phyloP scores from a whole-genome alignment of 2,113 vertebrate species.

The Poecilia latipinna region DNA sequence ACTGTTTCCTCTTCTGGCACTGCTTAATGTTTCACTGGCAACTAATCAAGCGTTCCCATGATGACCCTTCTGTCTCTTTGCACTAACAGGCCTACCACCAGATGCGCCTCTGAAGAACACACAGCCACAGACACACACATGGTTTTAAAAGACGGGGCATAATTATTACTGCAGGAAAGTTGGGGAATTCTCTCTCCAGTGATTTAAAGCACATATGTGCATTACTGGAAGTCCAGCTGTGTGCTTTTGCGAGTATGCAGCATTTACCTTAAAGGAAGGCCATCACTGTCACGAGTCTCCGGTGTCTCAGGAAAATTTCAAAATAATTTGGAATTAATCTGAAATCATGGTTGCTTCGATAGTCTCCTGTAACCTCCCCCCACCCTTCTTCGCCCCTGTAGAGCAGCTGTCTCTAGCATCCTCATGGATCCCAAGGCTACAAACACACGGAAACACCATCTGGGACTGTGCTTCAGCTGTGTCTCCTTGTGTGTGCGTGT shows the following conservation, averaged over 20 bases:
- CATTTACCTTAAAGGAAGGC: conserved; percentile 49
- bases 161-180: conserved; percentile 56
- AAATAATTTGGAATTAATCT: conserved; percentile 76
- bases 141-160: conserved; percentile 50
- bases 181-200: conserved; percentile 49
- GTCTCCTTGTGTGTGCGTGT: conserved; percentile 32
- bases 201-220: conserved; percentile 58
- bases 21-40: conserved; percentile 71
- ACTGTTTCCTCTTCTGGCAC: conserved; percentile 74
- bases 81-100: conserved; percentile 80
- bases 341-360: conserved; percentile 70
- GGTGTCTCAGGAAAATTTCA: conserved; percentile 64
- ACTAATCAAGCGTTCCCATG: conserved; percentile 78
- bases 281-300: conserved; percentile 49
- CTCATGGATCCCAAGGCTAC: conserved; percentile 76
- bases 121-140: conserved; percentile 24
- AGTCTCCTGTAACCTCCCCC: conserved; percentile 58
- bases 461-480: conserved; percentile 75
- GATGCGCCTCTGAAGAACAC: conserved; percentile 77
- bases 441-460: conserved; percentile 78
- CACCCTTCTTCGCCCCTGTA: conserved; percentile 57
- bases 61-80: conserved; percentile 79
- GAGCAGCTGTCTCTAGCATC: conserved; percentile 81
- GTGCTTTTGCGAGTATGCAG: conserved; percentile 39
- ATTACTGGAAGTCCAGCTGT: no score